These are phyloP conservation scores for Melanotaenia pygmaea DNA, from an alignment of 2,797 vertebrate species.

Conservation along the genomic window DNA sequence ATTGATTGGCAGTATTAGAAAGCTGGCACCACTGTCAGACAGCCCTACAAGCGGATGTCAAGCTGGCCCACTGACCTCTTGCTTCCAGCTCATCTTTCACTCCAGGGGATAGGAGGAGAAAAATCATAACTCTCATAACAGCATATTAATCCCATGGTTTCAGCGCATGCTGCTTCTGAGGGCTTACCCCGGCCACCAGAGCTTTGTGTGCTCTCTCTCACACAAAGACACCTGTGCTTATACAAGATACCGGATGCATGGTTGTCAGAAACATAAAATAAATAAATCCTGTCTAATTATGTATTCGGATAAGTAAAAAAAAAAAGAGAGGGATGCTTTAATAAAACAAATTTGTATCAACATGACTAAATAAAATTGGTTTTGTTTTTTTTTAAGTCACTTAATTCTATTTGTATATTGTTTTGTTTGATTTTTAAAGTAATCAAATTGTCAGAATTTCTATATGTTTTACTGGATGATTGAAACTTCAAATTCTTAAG, in stretches of 20 bases:
- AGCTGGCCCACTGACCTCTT: slow-evolving; percentile 70
- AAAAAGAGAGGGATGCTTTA: not conserved
- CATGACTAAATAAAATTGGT: too few relatives aligned
- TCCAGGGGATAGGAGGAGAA: slow-evolving; percentile 42
- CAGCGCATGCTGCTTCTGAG: slow-evolving; percentile 49
- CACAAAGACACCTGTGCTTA: slow-evolving; percentile 49
- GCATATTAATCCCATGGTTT: slow-evolving; percentile 73
- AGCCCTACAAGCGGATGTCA: slow-evolving; percentile 53
- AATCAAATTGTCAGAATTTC: not conserved
- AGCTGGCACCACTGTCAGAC: slow-evolving; percentile 52
- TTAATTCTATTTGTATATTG: not conserved
- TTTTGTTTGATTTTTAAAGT: not conserved
- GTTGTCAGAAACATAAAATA: slow-evolving; percentile 1
- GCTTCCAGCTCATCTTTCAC: slow-evolving; percentile 72
- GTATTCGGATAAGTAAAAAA: too few relatives aligned
- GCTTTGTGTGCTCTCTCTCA: slow-evolving; percentile 36
- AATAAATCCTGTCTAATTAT: not conserved
- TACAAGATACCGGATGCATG: not conserved
- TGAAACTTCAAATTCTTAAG: slow-evolving; percentile 16
- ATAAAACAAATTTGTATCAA: not conserved
- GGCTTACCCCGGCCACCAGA: slow-evolving; percentile 66
- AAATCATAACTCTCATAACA: slow-evolving; percentile 70
- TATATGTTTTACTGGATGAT: not conserved
- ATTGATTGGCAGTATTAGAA: slow-evolving; percentile 65
- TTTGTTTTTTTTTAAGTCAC: too few relatives aligned